Conservation (phyloP, 2,797 vertebrate species). For the Brachyalestes nurse region DNA sequence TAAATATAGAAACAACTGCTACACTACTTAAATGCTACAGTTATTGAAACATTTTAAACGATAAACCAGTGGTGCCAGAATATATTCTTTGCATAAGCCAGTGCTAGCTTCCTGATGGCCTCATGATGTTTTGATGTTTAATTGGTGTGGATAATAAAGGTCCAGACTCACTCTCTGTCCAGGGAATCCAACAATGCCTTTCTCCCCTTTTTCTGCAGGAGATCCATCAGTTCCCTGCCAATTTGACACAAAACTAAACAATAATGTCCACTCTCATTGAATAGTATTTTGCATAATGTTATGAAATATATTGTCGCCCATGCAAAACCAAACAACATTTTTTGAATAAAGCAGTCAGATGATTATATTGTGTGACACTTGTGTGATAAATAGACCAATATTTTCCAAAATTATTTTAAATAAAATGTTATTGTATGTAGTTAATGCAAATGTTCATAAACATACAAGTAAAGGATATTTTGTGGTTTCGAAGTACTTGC, state of each 20-base stretch:
- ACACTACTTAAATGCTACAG: not conserved
- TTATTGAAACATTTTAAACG: not conserved
- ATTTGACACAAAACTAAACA: constrained; percentile 1
- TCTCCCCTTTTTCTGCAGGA: constrained; percentile 45
- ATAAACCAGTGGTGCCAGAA: not conserved
- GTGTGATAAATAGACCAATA: too few species aligned
- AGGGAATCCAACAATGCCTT: constrained; percentile 37
- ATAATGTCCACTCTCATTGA: not conserved
- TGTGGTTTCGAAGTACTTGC: too few species aligned
- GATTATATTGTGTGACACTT: too few species aligned
- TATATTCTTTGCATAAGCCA: too few species aligned
- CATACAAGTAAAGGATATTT: too few species aligned
- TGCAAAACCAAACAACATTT: too few species aligned
- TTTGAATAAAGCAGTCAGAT: too few species aligned
- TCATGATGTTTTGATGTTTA: not conserved
- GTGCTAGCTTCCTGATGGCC: too few species aligned
- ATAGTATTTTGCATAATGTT: not conserved
- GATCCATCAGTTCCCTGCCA: constrained; percentile 32
- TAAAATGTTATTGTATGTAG: too few species aligned
- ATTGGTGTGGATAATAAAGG: not conserved
- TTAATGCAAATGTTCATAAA: too few species aligned
- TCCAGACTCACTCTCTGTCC: constrained; percentile 41
- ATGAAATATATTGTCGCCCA: too few species aligned
- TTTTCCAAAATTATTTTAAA: too few species aligned
- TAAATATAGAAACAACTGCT: not conserved